Evolutionary conservation across 2,888 invertebrate genomes (phyloP).

Genomic region (Suillia variegata): DNA sequence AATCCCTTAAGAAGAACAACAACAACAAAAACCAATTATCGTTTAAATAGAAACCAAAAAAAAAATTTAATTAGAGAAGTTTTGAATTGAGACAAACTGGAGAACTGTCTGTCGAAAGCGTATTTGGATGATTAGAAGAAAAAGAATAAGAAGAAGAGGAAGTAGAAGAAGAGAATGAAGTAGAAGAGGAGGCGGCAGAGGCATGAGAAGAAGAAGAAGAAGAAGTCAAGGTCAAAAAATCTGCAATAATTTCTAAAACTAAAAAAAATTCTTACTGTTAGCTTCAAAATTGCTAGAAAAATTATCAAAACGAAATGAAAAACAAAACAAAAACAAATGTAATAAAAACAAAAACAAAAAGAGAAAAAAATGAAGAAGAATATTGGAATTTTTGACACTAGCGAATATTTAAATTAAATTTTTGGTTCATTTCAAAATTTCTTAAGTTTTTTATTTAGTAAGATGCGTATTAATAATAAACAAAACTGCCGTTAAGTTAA

Average conservation of each 20-base stretch:
- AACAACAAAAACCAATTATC: slow-evolving; percentile 16
- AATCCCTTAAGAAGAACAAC: slow-evolving; percentile 21
- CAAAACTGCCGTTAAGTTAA: slow-evolving; percentile 42
- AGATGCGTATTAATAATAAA: slow-evolving; percentile 5
- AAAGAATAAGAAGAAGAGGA: no score
- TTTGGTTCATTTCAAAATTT: not conserved
- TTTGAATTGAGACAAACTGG: no score
- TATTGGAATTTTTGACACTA: slow-evolving; percentile 1
- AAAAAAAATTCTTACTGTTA: not conserved
- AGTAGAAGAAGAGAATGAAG: no score
- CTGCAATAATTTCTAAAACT: not conserved
- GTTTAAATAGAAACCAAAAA: not conserved
- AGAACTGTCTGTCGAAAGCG: no score
- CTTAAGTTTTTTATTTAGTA: slow-evolving; percentile 12
- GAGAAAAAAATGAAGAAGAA: slow-evolving; percentile 5
- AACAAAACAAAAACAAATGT: slow-evolving; percentile 13
- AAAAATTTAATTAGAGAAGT: no score
- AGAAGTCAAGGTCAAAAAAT: not conserved
- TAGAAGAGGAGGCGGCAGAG: no score
- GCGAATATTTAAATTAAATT: not conserved
- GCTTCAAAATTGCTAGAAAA: slow-evolving; percentile 21
- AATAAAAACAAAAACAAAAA: slow-evolving; percentile 8
- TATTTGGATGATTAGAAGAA: no score
- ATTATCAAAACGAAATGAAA: slow-evolving; percentile 5
- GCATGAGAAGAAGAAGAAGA: not conserved